Evolutionary conservation across 1,140 invertebrate species (phyloP), one percentile per base, ranked within the genome.

Genomic region (Thereuonema tuberculata): DNA sequence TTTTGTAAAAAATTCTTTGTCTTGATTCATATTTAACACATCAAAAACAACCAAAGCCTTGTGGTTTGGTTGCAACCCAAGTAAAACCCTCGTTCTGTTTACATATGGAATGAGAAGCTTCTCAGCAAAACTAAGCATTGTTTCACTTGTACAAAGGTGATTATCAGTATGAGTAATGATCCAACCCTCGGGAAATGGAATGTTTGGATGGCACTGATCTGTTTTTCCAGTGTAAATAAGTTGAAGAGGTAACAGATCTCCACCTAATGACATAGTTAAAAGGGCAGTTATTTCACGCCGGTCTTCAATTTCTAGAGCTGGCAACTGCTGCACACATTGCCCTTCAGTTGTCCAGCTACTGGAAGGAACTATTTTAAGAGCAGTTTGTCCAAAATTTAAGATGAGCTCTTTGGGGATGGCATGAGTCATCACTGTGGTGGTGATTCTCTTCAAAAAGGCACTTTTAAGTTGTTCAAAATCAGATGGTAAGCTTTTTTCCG

Each of bases 401-500:
- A 55, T 26, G 5, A 55, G 53, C 9, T 55, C 25, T 23, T 55
- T 55, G 26, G 53, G 53, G 28, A 55, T 55, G 53, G 53, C 25
- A 55, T 55, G 3, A 9, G 24, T 27, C 12, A 55, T 29, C 9
- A 55, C 53, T 9, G 28, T 23, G 3, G 53, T 26, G 12, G 25
- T 28, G 28, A 55, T 55, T 26, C 53, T 26, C 25, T 55, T 55
- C 17, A 55, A 25, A 55, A 55, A 55, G 53, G 53, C 53, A 55
- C 53, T 55, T 55, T 55, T 55, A 12, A 55, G 53, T 5, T 55
- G 25, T n/a, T 55, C 53, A 55, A 55, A 55, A 28, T 55, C 53
- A 27, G 53, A 14, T 12, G 53, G 53, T 5, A 55, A 3, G 14
- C 3, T 21, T 5, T 14, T 27, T 29, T 55, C 53, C 3, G 53